Evolutionary conservation across 2,888 invertebrate genomes (phyloP).

Genomic region (Erebia epiphron): DNA sequence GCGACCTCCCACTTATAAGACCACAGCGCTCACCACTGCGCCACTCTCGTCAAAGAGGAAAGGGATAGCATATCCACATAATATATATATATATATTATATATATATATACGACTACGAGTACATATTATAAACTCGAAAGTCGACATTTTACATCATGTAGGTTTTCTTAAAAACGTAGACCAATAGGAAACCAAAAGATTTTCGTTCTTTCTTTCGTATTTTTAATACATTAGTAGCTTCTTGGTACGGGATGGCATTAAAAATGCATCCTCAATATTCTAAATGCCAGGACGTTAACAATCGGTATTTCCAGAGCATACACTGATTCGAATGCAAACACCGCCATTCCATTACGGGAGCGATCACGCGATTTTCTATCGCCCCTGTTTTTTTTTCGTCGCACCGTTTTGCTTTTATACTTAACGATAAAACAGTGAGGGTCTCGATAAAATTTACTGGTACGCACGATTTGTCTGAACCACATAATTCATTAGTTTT

Average conservation of each 20-base stretch:
- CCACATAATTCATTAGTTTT: neutral
- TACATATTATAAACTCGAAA: no score
- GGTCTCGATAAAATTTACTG: neutral
- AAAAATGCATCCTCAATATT: conserved; percentile 14
- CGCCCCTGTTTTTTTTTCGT: conserved; percentile 19
- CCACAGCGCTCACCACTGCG: no score
- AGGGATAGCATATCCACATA: no score
- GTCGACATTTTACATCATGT: no score
- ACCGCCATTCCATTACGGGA: conserved; percentile 26
- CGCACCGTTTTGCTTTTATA: conserved; percentile 7
- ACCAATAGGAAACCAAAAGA: no score
- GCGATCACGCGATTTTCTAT: conserved; percentile 34
- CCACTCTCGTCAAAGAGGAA: no score
- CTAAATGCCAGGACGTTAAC: conserved; percentile 22
- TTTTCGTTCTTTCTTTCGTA: no score
- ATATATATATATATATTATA: no score
- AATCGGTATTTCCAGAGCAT: conserved; percentile 29
- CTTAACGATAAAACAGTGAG: neutral
- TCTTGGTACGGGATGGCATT: neutral
- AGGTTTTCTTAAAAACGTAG: no score
- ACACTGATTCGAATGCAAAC: conserved; percentile 31
- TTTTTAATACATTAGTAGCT: no score
- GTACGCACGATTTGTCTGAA: neutral
- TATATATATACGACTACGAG: no score
- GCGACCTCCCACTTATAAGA: no score